Percentiles rank a stretch among this genome's conserved stretches.
phyloP scores from a whole-genome alignment of 2,113 vertebrate species.

The Caloenas nicobarica region DNA sequence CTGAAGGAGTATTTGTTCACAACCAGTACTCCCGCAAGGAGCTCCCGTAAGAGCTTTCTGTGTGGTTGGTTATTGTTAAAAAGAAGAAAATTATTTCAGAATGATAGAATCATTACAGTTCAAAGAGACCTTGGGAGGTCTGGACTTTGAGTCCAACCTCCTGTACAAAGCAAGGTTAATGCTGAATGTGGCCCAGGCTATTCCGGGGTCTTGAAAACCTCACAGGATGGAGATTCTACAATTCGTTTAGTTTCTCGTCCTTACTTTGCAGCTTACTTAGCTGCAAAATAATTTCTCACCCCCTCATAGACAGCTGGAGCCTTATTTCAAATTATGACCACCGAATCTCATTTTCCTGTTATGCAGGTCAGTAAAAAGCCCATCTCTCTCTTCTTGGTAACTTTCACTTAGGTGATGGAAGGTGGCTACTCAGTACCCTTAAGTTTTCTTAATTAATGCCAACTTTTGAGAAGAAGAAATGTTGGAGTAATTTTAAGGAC shows the following conservation, averaged over 20 bases:
- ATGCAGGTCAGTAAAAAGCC: background rate
- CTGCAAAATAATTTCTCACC: background rate
- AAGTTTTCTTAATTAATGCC: background rate
- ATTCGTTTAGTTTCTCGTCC: background rate
- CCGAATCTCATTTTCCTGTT: background rate
- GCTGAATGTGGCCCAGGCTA: background rate
- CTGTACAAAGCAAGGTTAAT: background rate
- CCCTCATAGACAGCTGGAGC: background rate
- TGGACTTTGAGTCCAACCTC: background rate
- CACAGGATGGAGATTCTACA: background rate
- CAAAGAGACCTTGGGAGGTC: background rate
- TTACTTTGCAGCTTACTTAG: background rate
- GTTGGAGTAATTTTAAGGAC: background rate
- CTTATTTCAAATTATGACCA: background rate
- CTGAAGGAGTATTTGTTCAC: background rate
- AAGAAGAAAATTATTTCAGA: background rate
- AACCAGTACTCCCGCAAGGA: background rate
- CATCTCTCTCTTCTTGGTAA: background rate
- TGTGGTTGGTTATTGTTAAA: background rate
- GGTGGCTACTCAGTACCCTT: background rate
- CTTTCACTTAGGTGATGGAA: background rate
- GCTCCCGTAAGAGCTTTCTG: background rate
- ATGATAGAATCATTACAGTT: background rate
- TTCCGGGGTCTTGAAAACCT: background rate
- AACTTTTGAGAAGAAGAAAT: background rate